Evolutionary conservation across 2,888 invertebrate genomes (phyloP).

Genomic region (Artemia sinica): DNA sequence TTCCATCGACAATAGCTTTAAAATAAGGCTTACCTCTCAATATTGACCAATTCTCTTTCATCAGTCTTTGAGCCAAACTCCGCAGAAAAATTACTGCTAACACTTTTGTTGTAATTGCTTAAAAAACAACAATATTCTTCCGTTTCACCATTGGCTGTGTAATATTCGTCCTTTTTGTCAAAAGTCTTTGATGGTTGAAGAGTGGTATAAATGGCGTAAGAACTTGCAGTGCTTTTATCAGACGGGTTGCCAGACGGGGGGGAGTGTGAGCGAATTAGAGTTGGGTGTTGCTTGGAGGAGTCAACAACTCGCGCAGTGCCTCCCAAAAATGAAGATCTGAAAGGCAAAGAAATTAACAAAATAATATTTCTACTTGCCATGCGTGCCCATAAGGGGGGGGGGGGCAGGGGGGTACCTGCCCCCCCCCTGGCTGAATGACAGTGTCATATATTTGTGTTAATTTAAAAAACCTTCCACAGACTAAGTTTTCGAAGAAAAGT

Average conservation of each 20-base stretch:
- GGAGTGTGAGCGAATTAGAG: not conserved
- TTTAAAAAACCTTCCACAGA: too few species aligned
- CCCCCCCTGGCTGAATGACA: too few species aligned
- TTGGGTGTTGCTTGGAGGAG: constrained; percentile 1
- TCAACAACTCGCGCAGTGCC: constrained; percentile 3
- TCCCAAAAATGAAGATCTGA: not conserved
- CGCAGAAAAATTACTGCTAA: not conserved
- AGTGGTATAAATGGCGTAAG: constrained; percentile 2
- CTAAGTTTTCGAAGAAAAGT: too few species aligned
- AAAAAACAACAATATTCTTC: not conserved
- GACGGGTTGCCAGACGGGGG: not conserved
- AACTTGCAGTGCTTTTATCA: not conserved
- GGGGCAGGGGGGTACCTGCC: too few species aligned
- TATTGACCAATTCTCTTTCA: constrained; percentile 5
- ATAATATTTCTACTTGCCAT: not conserved
- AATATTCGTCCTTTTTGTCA: not conserved
- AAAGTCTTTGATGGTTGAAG: not conserved
- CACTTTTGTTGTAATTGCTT: not conserved
- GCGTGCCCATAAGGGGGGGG: too few species aligned
- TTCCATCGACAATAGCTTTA: too few species aligned
- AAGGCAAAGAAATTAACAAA: not conserved
- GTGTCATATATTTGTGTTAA: too few species aligned
- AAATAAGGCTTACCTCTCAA: constrained; percentile 1
- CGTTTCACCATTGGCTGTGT: not conserved
- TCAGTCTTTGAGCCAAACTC: not conserved